Evolutionary conservation across 2,888 invertebrate genomes (phyloP).

Genomic region (Sarcophaga variegata): DNA sequence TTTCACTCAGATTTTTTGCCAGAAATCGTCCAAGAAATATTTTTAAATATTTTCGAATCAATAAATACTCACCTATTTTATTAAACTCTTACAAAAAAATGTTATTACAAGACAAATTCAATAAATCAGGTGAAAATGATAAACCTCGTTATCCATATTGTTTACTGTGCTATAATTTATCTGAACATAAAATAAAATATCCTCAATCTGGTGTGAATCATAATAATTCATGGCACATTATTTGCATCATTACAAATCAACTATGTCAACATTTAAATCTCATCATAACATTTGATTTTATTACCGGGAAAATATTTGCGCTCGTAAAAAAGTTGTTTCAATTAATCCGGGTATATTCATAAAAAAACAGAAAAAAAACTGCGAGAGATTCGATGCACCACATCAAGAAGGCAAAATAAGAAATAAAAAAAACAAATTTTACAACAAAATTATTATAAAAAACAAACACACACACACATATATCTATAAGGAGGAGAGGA

Average conservation of each 20-base stretch:
- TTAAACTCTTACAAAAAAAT: no score
- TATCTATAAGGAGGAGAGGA: background rate
- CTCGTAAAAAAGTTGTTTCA: slow-evolving; percentile 58
- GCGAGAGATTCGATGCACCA: background rate
- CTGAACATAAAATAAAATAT: background rate
- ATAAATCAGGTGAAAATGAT: no score
- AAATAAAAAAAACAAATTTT: slow-evolving; percentile 25
- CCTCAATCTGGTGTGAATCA: background rate
- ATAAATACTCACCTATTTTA: no score
- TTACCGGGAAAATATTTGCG: slow-evolving; percentile 11
- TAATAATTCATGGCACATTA: background rate
- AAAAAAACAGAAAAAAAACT: slow-evolving; percentile 4
- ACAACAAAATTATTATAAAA: slow-evolving; percentile 61
- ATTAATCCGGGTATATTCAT: slow-evolving; percentile 51
- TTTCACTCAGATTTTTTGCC: no score
- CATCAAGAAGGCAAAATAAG: slow-evolving; percentile 59
- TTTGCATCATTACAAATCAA: slow-evolving; percentile 14
- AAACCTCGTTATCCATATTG: no score
- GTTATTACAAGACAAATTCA: no score
- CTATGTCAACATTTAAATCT: slow-evolving; percentile 41
- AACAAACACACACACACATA: background rate
- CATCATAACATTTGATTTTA: slow-evolving; percentile 42
- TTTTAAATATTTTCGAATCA: no score
- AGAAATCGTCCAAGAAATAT: no score
- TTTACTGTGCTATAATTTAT: no score